Evolutionary conservation across 1,140 invertebrate species (phyloP), one percentile per base, ranked within the genome.

Genomic region (Tribolium castaneum): DNA sequence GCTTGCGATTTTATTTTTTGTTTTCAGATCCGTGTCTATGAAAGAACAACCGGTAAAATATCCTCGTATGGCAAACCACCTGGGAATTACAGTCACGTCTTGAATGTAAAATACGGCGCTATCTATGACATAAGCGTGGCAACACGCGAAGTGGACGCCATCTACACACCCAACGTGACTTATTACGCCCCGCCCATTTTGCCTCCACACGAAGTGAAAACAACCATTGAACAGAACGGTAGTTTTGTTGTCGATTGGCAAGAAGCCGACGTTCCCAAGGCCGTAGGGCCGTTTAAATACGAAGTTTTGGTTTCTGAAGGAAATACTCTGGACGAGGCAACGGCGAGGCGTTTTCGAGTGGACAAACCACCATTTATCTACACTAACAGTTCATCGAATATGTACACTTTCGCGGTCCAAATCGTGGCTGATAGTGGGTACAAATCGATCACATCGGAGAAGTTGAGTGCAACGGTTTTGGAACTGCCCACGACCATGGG

Each of bases 331-430:
- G 88, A 90, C 73, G 87, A 88, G 35, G 84, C 85, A 50, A 89
- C 77, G 79, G 91, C 90, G 7, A 86, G 84, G 80, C 84, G 83
- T 75, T 90, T 86, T 39, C 82, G 83, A 9, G 86, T 87, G 1
- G 84, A 89, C 7, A 84, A 87, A 39, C 89, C 92, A 7, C 92
- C 91, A 0, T 90, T 90, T 59, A 84, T 90, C n/a, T 89, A 91
- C 56, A 87, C 87, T 5, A 88, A 90, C 34, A 86, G 88, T 0
- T 87, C 88, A 3, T 82, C 86, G 0, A 87, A 86, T 9, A 89
- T 90, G 13, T 91, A 94, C 82, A 91, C 90, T 34, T 92, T 94
- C 75, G 90, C 90, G 49, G 92, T 95, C 1, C 86, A 90, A 45
- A 83, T 92, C 0, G 87, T 91, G 12, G 92, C 92, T 0, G 84